phyloP scores from a whole-genome alignment of 2,797 vertebrate genomes.

The Sardinella longiceps region DNA sequence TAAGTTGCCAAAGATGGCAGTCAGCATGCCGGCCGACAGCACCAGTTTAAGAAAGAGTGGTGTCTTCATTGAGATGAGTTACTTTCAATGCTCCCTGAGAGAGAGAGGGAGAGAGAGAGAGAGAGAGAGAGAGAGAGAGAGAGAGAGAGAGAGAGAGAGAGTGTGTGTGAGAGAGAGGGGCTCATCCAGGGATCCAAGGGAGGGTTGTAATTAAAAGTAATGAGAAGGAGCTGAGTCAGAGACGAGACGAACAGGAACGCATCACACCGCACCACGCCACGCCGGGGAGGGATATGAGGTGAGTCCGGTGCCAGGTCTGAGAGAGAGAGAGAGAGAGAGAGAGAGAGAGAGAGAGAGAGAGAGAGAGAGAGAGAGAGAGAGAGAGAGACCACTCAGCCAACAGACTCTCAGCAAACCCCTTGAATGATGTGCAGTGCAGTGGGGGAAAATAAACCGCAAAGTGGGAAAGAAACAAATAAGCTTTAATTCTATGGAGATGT shows the following conservation, averaged over 20 bases:
- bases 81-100: neutral
- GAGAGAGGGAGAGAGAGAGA: no score
- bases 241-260: neutral
- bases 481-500: neutral
- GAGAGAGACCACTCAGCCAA: neutral
- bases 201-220: slow-evolving; percentile 47
- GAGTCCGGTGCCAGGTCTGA: neutral
- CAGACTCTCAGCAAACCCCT: neutral
- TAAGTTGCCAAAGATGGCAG: neutral
- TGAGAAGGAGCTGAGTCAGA: slow-evolving; percentile 35
- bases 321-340: neutral
- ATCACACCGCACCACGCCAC: neutral
- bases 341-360: neutral
- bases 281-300: neutral
- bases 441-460: no score
- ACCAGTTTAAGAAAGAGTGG: slow-evolving; percentile 47
- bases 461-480: neutral
- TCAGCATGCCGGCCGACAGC: slow-evolving; percentile 17
- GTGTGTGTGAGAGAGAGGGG: no score
- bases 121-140: no score
- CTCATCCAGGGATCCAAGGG: slow-evolving; percentile 25
- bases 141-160: no score
- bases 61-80: slow-evolving; percentile 49
- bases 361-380: neutral
- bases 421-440: neutral